Evolutionary conservation across 2,113 vertebrate genomes (phyloP), one percentile per base, ranked within the genome.

Genomic region (Lethenteron reissneri): DNA sequence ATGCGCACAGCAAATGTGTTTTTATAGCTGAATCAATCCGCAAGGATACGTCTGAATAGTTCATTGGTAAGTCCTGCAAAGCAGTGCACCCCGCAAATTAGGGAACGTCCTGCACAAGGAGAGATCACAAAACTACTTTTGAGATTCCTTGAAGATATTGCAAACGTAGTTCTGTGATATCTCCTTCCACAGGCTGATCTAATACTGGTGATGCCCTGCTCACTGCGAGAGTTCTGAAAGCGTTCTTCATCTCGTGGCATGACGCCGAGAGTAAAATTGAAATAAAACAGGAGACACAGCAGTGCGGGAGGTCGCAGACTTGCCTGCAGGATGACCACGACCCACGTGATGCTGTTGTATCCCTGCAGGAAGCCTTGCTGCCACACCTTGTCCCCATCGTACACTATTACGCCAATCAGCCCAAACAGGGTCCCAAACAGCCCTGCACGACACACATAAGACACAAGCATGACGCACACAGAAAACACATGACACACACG

Each of bases 291-390:
- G 41, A 41, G 41, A 41, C 41, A 41, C 41, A 41, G 41, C 41
- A 41, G 41, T 41, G 41, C 41, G 41, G 41, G 41, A 41, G 41
- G 41, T 5, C 73, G 70, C 59, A 79, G 78, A 21, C 64, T 68
- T 81, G 96, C 92, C 90, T 97, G 92, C n/a, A 97, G 82, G 71
- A 83, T 75, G 56, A 97, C 90, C 3, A 97, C 92, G 41, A 84
- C 80, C 86, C 90, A 96, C 59, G 92, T 97, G 78, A 97, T 74
- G 1, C 77, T 81, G 80, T 86, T 96, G 83, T 96, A 97, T 71
- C 92, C 92, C 83, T 97, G 92, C 79, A 97, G 90, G 85, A 97
- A 88, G 75, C 92, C 92, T 3, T 86, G 81, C 76, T 90, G 84
- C 72, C 77, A 81, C 71, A 97, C 83, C 13, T 85, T 78, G 72